Conservation (phyloP, 2,113 vertebrate species). For the Orcinus orca region DNA sequence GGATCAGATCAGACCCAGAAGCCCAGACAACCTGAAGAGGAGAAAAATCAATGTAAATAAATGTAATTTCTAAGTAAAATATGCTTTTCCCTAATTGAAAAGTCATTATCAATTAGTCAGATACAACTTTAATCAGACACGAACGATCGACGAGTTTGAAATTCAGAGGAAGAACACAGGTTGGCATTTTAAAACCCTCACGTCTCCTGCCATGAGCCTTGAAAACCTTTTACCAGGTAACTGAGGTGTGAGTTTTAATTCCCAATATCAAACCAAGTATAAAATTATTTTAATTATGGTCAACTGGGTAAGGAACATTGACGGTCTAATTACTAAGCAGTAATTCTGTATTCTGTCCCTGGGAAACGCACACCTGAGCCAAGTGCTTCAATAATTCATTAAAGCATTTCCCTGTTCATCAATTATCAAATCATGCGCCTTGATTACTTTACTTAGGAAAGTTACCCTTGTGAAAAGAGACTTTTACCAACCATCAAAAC, state of each 20-base stretch:
- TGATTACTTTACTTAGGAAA: conserved; percentile 73
- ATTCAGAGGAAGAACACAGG: conserved; percentile 59
- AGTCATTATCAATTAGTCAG: conserved; percentile 78
- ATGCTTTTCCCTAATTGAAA: conserved; percentile 77
- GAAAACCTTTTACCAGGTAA: conserved; percentile 69
- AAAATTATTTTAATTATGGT: conserved; percentile 80
- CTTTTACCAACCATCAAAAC: conserved; percentile 54
- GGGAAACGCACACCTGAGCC: conserved; percentile 59
- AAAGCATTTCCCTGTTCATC: conserved; percentile 63
- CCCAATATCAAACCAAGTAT: conserved; percentile 72
- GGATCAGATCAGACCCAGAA: conserved; percentile 30
- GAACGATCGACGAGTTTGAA: conserved; percentile 63
- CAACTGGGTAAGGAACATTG: conserved; percentile 69
- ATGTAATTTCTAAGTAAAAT: conserved; percentile 77
- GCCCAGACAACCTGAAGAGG: conserved; percentile 38
- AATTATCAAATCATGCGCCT: conserved; percentile 71
- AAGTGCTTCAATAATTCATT: conserved; percentile 73
- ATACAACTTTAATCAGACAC: conserved; percentile 75
- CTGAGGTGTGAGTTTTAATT: conserved; percentile 72
- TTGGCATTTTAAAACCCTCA: conserved; percentile 50
- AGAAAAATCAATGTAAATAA: conserved; percentile 76
- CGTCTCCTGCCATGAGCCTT: conserved; percentile 58
- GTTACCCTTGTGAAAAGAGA: conserved; percentile 61
- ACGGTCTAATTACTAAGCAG: conserved; percentile 60
- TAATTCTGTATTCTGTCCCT: conserved; percentile 63